Evolutionary conservation across 1,140 invertebrate genomes (phyloP).

Genomic region (Hirudo medicinalis): DNA sequence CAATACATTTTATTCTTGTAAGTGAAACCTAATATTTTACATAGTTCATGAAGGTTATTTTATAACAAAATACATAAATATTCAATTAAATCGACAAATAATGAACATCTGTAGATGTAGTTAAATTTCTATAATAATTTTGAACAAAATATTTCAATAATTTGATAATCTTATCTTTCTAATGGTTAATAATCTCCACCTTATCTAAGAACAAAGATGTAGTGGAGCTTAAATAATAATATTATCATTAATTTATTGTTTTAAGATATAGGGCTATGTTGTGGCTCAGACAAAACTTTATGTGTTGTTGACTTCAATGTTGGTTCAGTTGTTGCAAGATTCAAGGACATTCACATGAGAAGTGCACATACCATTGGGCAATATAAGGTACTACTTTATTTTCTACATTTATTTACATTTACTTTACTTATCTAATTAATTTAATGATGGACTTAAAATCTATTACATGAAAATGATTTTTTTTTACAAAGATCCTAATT

Average conservation of each 20-base stretch:
- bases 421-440: no score
- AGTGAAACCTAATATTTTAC: constrained; percentile 10
- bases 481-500: no score
- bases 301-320: constrained; percentile 40
- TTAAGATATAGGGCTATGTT: constrained; percentile 37
- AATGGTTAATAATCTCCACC: no score
- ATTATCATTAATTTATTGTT: not conserved
- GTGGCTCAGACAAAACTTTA: constrained; percentile 36
- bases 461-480: no score
- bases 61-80: not conserved
- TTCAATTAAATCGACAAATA: no score
- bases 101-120: no score
- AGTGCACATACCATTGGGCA: constrained; percentile 34
- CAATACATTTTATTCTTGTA: constrained; percentile 20
- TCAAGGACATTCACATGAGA: constrained; percentile 33
- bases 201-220: no score
- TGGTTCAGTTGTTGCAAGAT: constrained; percentile 29
- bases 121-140: no score
- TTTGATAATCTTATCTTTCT: no score
- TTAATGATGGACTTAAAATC: no score
- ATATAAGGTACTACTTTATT: constrained; percentile 33
- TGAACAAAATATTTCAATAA: no score
- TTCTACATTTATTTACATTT: not conserved
- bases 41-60: not conserved
- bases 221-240: no score